Evolutionary conservation across 64 coral and sea anemone species (phyloP).

Genomic region (Dendronephthya gigantea): DNA sequence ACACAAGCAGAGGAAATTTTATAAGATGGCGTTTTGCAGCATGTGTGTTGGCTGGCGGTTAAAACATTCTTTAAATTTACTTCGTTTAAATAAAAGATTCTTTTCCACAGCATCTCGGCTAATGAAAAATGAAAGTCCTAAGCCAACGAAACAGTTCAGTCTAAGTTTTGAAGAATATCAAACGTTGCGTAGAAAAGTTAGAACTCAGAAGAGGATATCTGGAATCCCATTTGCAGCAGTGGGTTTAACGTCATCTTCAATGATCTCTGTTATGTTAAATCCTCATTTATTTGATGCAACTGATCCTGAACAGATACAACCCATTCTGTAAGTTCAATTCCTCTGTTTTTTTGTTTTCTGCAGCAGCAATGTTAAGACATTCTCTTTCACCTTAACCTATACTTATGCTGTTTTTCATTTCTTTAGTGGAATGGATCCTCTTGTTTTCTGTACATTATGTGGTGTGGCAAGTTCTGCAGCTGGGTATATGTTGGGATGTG

Average conservation of each 20-base stretch:
- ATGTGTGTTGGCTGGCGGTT: not conserved
- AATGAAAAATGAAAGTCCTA: not conserved
- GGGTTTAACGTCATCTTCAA: slow-evolving; percentile 63
- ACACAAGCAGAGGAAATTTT: not conserved
- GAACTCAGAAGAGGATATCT: slow-evolving; percentile 69
- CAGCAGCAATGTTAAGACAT: too few relatives aligned
- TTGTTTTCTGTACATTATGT: slow-evolving; percentile 85
- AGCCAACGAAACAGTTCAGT: slow-evolving; percentile 34
- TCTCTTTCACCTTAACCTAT: not conserved
- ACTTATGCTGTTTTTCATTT: not conserved
- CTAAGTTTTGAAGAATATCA: slow-evolving; percentile 91
- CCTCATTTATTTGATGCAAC: slow-evolving; percentile 95
- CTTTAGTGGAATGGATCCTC: slow-evolving; percentile 86
- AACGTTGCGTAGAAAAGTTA: slow-evolving; percentile 65
- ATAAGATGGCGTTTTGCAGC: slow-evolving; percentile 3
- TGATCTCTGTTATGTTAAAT: slow-evolving; percentile 71
- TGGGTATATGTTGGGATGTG: slow-evolving; percentile 71
- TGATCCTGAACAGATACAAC: slow-evolving; percentile 82
- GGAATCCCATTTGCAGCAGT: slow-evolving; percentile 77
- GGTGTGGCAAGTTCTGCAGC: slow-evolving; percentile 88
- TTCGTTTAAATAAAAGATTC: not conserved
- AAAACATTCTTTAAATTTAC: not conserved
- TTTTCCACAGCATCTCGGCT: not conserved
- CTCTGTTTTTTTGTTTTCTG: not conserved
- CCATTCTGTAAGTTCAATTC: slow-evolving; percentile 73